These are phyloP conservation scores for Prenolepis imparis DNA, from an alignment of 2,888 invertebrate genomes.

Conservation along the genomic window DNA sequence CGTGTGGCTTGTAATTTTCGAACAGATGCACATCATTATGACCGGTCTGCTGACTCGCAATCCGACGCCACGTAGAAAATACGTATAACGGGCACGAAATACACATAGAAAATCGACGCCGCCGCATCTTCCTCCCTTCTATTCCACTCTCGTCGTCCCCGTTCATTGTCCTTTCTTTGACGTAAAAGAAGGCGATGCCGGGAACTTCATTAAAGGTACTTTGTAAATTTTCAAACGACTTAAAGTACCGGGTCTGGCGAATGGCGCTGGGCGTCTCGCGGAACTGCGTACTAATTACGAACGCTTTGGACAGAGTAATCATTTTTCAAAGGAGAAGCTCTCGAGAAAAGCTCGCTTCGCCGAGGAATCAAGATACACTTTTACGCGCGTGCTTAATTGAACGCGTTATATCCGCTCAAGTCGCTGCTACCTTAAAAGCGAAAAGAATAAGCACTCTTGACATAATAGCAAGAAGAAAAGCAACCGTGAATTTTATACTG, in stretches of 20 bases:
- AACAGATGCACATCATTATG: conserved; percentile 37
- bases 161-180: conserved; percentile 49
- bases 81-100: background rate
- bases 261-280: conserved; percentile 41
- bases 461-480: conserved; percentile 26
- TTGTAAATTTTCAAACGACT: conserved; percentile 57
- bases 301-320: conserved; percentile 50
- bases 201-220: conserved; percentile 52
- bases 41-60: conserved; percentile 10
- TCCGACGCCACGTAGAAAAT: conserved; percentile 2
- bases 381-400: conserved; percentile 56
- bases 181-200: conserved; percentile 35
- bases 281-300: conserved; percentile 55
- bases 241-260: conserved; percentile 33
- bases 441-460: conserved; percentile 49
- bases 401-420: conserved; percentile 47
- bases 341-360: conserved; percentile 25
- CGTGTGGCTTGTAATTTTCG: conserved; percentile 26
- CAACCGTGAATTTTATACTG: conserved; percentile 30
- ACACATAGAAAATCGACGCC: background rate
- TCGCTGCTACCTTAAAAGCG: conserved; percentile 36
- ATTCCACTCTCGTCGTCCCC: background rate
- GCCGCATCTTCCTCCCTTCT: background rate
- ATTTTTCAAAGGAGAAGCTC: conserved; percentile 45
- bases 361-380: conserved; percentile 49